These are phyloP conservation scores for Crossaster papposus DNA, from an alignment of 53 echinoderm and acorn worm species.

Conservation along the genomic window DNA sequence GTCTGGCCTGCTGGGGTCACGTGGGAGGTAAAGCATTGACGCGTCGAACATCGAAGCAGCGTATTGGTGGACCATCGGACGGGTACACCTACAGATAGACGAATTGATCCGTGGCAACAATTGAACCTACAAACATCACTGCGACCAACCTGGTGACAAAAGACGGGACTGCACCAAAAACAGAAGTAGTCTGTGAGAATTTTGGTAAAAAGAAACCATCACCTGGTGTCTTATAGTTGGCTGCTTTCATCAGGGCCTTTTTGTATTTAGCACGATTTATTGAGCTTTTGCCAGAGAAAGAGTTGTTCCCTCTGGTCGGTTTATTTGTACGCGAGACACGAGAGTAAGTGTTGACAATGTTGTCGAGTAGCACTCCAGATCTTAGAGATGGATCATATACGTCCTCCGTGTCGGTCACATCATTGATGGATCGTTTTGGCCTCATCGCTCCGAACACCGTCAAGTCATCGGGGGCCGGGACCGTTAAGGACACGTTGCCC, in stretches of 20 bases:
- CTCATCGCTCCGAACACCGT: neutral
- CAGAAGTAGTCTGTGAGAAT: neutral
- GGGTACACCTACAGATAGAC: neutral
- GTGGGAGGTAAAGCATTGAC: neutral
- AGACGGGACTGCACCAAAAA: neutral
- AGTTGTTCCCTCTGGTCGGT: neutral
- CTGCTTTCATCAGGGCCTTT: neutral
- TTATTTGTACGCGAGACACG: conserved; percentile 8
- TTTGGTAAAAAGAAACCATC: neutral
- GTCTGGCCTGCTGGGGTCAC: neutral
- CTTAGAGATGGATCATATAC: conserved; percentile 30
- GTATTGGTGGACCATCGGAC: neutral
- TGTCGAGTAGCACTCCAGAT: conserved; percentile 51
- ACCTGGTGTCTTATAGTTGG: conserved; percentile 9
- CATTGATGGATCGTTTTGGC: neutral
- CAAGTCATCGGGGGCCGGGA: neutral
- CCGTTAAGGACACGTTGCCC: neutral
- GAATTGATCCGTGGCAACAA: neutral
- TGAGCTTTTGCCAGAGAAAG: neutral
- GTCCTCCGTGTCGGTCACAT: neutral
- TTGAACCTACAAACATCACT: neutral
- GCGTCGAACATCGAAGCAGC: neutral
- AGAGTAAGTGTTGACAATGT: conserved; percentile 26
- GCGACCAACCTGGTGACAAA: neutral
- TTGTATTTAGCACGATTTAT: neutral